These are phyloP conservation scores for Drosophila yakuba DNA, from an alignment of 1,140 invertebrate species.

Conservation along the genomic window DNA sequence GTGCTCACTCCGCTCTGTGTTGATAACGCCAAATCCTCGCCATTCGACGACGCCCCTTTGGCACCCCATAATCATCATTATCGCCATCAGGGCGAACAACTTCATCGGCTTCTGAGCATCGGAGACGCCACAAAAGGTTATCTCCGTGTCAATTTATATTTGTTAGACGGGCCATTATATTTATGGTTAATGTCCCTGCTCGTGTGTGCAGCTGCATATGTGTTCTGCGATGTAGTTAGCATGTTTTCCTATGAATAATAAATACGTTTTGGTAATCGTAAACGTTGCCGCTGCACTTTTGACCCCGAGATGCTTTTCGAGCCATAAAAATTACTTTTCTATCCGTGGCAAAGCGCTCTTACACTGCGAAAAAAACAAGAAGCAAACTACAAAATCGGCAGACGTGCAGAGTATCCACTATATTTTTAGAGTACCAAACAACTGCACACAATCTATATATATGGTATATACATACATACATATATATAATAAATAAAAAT, in stretches of 20 bases:
- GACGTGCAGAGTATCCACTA: no score
- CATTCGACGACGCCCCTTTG: no score
- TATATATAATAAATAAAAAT: no score
- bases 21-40: slow-evolving; percentile 39
- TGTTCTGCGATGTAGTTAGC: slow-evolving; percentile 45
- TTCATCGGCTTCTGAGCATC: slow-evolving; percentile 42
- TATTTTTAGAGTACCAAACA: no score
- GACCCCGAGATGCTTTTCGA: slow-evolving; percentile 30
- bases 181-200: slow-evolving; percentile 54
- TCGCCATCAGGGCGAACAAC: slow-evolving; percentile 29
- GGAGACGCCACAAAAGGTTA: slow-evolving; percentile 59
- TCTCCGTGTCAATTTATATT: slow-evolving; percentile 63
- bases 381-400: not conserved
- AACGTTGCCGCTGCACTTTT: slow-evolving; percentile 51
- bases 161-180: slow-evolving; percentile 61
- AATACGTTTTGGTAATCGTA: slow-evolving; percentile 57
- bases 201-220: slow-evolving; percentile 14
- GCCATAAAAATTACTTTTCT: slow-evolving; percentile 46
- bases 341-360: slow-evolving; percentile 17
- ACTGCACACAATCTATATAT: no score
- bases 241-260: slow-evolving; percentile 60
- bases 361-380: not conserved
- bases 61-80: slow-evolving; percentile 3
- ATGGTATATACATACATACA: no score
- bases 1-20: slow-evolving; percentile 11